Evolutionary conservation across 2,797 vertebrate species (phyloP).

Genomic region (Gymnodraco acuticeps): DNA sequence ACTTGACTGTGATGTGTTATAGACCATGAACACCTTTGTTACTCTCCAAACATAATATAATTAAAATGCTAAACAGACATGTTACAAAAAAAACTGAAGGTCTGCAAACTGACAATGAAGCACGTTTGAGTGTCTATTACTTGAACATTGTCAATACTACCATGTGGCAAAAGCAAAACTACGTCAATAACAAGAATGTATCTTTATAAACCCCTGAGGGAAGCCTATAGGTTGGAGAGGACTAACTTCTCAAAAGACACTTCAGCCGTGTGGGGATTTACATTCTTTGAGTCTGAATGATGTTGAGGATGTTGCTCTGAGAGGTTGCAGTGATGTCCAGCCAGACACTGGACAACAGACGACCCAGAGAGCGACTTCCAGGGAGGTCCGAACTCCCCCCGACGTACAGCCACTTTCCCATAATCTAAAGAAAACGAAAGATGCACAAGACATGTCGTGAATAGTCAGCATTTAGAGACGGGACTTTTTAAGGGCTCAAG

Average conservation of each 20-base stretch:
- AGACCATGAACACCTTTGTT: neutral
- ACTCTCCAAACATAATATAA: neutral
- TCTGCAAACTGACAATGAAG: neutral
- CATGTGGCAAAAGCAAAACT: neutral
- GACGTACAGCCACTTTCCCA: constrained; percentile 71
- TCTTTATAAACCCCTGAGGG: neutral
- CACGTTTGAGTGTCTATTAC: neutral
- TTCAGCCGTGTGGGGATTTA: constrained; percentile 33
- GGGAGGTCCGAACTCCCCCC: constrained; percentile 74
- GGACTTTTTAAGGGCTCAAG: neutral
- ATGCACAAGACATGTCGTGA: neutral
- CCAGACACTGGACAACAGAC: constrained; percentile 60
- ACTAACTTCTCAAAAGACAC: neutral
- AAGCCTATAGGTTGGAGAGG: neutral
- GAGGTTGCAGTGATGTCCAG: constrained; percentile 52
- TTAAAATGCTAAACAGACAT: neutral
- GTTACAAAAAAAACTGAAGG: neutral
- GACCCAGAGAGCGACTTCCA: constrained; percentile 68
- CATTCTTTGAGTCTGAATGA: constrained; percentile 72
- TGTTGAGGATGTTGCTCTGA: constrained; percentile 58
- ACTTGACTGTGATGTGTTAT: neutral
- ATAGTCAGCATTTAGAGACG: neutral
- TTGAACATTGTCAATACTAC: neutral
- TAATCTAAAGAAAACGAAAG: constrained; percentile 56
- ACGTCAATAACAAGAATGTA: neutral